Base-by-base conservation (phyloP, 2,888 invertebrate genomes). In the Willowsia nigromaculata region DNA sequence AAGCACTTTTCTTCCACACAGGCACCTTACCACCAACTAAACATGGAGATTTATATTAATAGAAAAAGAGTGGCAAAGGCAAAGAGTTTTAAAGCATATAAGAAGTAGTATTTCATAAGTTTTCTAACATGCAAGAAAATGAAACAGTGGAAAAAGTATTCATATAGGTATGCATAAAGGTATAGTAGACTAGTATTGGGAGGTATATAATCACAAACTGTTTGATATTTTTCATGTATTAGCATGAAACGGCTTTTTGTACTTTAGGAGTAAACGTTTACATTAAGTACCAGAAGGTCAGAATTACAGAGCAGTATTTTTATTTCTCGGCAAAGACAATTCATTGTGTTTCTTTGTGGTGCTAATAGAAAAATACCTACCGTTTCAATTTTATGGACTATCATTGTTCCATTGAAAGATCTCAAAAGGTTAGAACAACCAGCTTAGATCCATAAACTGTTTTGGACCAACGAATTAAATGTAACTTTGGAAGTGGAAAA, bases 21-120 rank as follows among this genome's bases (percentile, higher is more conserved):
- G 89, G 89, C 85, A 88, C 25, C 65, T 88, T 74, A 33, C 74
- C 71, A 62, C n/a, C n/a, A n/a, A n/a, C n/a, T n/a, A n/a, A n/a
- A n/a, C n/a, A n/a, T n/a, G n/a, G n/a, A n/a, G n/a, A n/a, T n/a
- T n/a, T n/a, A n/a, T n/a, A n/a, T n/a, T n/a, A n/a, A n/a, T n/a
- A n/a, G n/a, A n/a, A n/a, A n/a, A n/a, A n/a, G n/a, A n/a, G n/a
- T n/a, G n/a, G n/a, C n/a, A n/a, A n/a, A n/a, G n/a, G n/a, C n/a
- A n/a, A n/a, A n/a, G n/a, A n/a, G n/a, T n/a, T n/a, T n/a, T n/a
- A n/a, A n/a, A n/a, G n/a, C n/a, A n/a, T n/a, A n/a, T n/a, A n/a
- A n/a, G n/a, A n/a, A n/a, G n/a, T n/a, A n/a, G n/a, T n/a, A n/a
- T n/a, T n/a, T n/a, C n/a, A n/a, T n/a, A n/a, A n/a, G n/a, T n/a